These are phyloP conservation scores for Lithophane semibrunnea DNA, from an alignment of 2,888 invertebrate species.

Conservation along the genomic window DNA sequence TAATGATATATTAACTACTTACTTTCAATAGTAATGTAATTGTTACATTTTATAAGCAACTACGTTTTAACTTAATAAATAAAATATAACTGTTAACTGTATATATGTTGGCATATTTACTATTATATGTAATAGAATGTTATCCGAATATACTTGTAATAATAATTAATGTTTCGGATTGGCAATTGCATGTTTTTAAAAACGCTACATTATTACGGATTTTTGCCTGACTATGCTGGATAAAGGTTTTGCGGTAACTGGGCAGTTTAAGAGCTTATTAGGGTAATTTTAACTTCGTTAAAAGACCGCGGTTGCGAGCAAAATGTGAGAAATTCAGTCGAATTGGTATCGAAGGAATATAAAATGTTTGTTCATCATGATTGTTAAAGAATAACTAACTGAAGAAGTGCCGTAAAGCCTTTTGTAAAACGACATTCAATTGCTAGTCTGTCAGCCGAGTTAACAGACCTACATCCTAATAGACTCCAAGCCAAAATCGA, in stretches of 20 bases:
- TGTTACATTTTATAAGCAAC: slow-evolving; percentile 69
- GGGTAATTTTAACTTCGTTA: slow-evolving; percentile 26
- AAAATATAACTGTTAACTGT: slow-evolving; percentile 74
- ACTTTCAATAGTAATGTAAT: slow-evolving; percentile 61
- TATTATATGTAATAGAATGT: slow-evolving; percentile 75
- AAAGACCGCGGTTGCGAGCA: slow-evolving; percentile 3
- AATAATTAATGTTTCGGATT: slow-evolving; percentile 59
- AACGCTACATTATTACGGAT: slow-evolving; percentile 11
- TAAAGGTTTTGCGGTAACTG: slow-evolving; percentile 43
- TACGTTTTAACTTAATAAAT: slow-evolving; percentile 53
- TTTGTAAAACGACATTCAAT: slow-evolving; percentile 53
- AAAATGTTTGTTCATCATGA: slow-evolving; percentile 4
- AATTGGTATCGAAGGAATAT: neutral
- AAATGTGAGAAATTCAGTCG: slow-evolving; percentile 9
- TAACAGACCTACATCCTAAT: slow-evolving; percentile 50
- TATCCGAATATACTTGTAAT: slow-evolving; percentile 64
- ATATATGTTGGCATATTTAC: slow-evolving; percentile 83
- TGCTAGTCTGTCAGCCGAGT: slow-evolving; percentile 65
- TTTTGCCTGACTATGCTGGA: slow-evolving; percentile 15
- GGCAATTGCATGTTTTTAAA: slow-evolving; percentile 75
- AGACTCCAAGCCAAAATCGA: slow-evolving; percentile 54
- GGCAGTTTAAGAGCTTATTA: slow-evolving; percentile 49
- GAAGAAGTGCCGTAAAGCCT: slow-evolving; percentile 40
- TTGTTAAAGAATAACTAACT: slow-evolving; percentile 25
- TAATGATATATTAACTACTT: slow-evolving; percentile 25